A percentile compares a stretch with the other conserved stretches of the same genome.
phyloP scores from a whole-genome alignment of 2,888 invertebrate species.

The Rhamnusium bicolor region DNA sequence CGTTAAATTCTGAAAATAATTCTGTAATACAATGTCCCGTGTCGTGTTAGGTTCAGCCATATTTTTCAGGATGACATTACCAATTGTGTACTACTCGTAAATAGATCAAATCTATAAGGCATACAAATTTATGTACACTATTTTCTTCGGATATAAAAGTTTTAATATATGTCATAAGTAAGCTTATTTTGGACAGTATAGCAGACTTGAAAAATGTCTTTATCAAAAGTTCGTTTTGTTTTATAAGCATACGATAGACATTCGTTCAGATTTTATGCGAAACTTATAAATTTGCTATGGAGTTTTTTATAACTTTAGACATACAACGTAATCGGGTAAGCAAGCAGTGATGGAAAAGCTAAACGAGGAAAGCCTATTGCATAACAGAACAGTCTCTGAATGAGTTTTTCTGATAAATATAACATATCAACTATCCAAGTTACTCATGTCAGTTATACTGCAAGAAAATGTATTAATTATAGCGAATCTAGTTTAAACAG shows the following conservation, averaged over 20 bases:
- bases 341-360: background rate
- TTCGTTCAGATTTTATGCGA: background rate
- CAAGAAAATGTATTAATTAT: too few relatives aligned
- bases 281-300: background rate
- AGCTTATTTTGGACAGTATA: background rate
- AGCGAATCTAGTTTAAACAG: too few relatives aligned
- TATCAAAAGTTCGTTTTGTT: constrained; percentile 10
- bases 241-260: constrained; percentile 17
- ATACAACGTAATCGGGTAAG: background rate
- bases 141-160: background rate
- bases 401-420: background rate
- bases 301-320: background rate
- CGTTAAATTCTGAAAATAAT: too few relatives aligned
- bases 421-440: background rate
- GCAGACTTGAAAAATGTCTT: background rate
- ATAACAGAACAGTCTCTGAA: background rate
- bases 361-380: background rate
- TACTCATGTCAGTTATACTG: too few relatives aligned
- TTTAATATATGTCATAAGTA: background rate
- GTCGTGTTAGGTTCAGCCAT: too few relatives aligned
- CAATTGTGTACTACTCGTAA: too few relatives aligned
- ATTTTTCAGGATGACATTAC: too few relatives aligned
- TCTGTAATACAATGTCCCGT: too few relatives aligned
- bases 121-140: background rate
- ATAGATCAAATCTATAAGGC: too few relatives aligned